These are phyloP conservation scores for Ophraella communa DNA, from an alignment of 2,888 invertebrate species.

Conservation along the genomic window DNA sequence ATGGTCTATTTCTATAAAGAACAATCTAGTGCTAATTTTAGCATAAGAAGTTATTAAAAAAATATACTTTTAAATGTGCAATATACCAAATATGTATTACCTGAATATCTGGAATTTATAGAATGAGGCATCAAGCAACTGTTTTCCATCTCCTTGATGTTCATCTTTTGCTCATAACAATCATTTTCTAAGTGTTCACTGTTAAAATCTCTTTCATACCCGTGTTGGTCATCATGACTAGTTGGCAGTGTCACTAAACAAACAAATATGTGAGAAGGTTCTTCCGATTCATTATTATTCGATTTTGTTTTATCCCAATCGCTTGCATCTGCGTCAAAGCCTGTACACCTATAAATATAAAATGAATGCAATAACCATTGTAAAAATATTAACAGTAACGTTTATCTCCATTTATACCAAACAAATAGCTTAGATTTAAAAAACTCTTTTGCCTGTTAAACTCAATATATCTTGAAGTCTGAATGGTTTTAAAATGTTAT, in stretches of 20 bases:
- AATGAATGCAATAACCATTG: background rate
- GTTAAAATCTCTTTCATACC: slow-evolving; percentile 29
- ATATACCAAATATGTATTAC: no score
- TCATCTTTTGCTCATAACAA: background rate
- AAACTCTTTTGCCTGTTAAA: no score
- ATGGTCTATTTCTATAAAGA: no score
- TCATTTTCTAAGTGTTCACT: background rate
- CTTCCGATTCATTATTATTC: background rate
- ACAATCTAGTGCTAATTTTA: no score
- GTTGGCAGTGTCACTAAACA: slow-evolving; percentile 39
- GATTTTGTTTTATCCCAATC: background rate
- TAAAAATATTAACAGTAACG: no score
- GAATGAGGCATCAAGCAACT: background rate
- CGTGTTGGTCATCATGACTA: slow-evolving; percentile 31
- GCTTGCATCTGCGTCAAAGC: background rate
- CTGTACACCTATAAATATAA: background rate
- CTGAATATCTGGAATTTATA: background rate
- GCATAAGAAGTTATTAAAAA: no score
- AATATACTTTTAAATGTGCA: no score
- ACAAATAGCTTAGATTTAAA: no score
- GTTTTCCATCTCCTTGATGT: background rate
- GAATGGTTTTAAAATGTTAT: no score
- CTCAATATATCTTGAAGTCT: no score
- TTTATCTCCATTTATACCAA: no score
- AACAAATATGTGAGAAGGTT: slow-evolving; percentile 13